phyloP scores from a whole-genome alignment of 2,797 vertebrate genomes.

The Sebastes steindachneri region DNA sequence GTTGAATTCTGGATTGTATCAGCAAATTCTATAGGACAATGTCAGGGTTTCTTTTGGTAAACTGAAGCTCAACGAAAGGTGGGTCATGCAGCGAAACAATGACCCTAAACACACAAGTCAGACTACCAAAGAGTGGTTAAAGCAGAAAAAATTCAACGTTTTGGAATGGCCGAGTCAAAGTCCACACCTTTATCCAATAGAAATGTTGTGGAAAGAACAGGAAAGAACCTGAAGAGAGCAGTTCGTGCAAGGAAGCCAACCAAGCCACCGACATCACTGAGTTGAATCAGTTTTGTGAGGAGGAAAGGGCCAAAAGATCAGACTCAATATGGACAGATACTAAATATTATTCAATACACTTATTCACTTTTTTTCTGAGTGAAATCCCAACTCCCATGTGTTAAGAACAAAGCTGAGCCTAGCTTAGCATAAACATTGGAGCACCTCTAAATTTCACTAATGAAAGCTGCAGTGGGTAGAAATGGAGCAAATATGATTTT shows the following conservation, averaged over 20 bases:
- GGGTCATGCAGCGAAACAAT: not conserved
- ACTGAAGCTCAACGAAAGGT: not conserved
- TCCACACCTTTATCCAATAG: not conserved
- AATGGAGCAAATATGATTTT: too few species aligned
- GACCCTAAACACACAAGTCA: not conserved
- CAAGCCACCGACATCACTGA: not conserved
- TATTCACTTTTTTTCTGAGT: not conserved
- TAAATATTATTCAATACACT: not conserved
- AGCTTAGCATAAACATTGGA: not conserved
- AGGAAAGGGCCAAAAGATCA: not conserved
- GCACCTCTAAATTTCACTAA: too few species aligned
- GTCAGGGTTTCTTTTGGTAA: not conserved
- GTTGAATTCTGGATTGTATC: not conserved
- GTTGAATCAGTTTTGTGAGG: not conserved
- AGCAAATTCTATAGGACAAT: not conserved
- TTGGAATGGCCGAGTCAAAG: not conserved
- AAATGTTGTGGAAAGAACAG: not conserved
- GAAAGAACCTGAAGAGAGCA: not conserved
- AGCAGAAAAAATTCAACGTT: not conserved
- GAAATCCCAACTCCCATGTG: not conserved
- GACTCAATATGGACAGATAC: not conserved
- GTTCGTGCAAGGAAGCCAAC: not conserved
- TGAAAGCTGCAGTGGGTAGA: too few species aligned
- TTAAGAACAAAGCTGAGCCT: not conserved
- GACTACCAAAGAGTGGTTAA: not conserved